phyloP scores from a whole-genome alignment of 2,888 invertebrate species.

The Urechis unicinctus region DNA sequence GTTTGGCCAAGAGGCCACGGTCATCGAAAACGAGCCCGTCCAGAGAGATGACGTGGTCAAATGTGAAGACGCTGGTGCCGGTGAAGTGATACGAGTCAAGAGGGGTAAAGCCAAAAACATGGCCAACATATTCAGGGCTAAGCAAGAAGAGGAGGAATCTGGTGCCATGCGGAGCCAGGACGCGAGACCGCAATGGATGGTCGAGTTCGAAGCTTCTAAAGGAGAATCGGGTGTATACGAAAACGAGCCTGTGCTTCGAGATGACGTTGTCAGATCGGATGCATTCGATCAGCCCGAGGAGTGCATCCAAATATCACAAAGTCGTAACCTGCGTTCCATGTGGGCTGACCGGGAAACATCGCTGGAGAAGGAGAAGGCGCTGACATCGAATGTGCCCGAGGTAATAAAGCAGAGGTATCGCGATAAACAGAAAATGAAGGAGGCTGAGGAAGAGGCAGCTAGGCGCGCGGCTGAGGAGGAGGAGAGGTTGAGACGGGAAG shows the following conservation, averaged over 20 bases:
- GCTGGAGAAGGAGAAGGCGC: not conserved
- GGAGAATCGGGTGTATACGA: slow-evolving; percentile 20
- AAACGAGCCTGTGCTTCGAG: slow-evolving; percentile 16
- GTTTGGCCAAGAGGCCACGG: slow-evolving; percentile 12
- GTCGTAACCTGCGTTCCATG: not conserved
- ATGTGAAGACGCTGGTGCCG: not conserved
- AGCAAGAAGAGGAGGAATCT: not conserved
- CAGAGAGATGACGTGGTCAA: slow-evolving; percentile 14
- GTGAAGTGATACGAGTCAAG: not conserved
- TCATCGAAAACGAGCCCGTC: slow-evolving; percentile 19
- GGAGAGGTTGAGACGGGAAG: not conserved
- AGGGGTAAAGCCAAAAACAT: not conserved
- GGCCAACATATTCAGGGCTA: not conserved
- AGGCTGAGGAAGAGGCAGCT: not conserved
- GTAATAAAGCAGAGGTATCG: not conserved
- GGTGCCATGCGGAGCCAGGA: not conserved
- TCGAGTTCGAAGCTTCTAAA: not conserved
- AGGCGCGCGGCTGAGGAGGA: not conserved
- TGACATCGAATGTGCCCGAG: not conserved
- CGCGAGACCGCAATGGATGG: not conserved
- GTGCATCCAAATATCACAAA: not conserved
- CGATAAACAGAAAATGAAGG: not conserved
- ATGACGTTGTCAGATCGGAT: slow-evolving; percentile 21
- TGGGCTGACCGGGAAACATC: not conserved
- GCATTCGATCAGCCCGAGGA: slow-evolving; percentile 1